These are phyloP conservation scores for Chaetops frenatus DNA, from an alignment of 2,113 vertebrate genomes.

Conservation along the genomic window DNA sequence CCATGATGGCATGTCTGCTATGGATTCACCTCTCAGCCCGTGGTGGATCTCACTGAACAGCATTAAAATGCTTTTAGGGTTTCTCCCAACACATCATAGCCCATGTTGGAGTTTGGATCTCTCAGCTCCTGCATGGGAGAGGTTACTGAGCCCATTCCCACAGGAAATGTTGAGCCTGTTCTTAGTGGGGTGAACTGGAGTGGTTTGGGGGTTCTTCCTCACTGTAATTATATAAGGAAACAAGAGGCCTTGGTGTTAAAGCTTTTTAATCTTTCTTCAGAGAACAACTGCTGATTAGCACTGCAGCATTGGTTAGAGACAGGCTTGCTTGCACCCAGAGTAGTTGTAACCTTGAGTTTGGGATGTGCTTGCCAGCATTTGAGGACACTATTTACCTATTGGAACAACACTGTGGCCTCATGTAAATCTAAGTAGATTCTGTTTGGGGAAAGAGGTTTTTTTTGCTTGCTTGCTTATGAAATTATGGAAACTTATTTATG, in stretches of 20 bases:
- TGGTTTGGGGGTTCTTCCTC: neutral
- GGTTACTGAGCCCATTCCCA: neutral
- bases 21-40: neutral
- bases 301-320: neutral
- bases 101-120: neutral
- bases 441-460: neutral
- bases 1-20: neutral
- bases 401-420: neutral
- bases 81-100: neutral
- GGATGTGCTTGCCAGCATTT: neutral
- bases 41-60: neutral
- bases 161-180: neutral
- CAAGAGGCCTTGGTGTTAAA: neutral
- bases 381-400: neutral
- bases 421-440: neutral
- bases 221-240: conserved; percentile 2
- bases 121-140: neutral
- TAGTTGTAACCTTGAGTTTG: neutral
- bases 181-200: neutral
- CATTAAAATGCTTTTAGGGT: neutral
- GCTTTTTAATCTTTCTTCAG: conserved; percentile 16
- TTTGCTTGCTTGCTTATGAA: neutral
- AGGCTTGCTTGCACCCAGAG: neutral
- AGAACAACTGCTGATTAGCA: conserved; percentile 1
- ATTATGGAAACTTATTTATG: neutral